Base-by-base conservation (phyloP, 2,113 vertebrate genomes). In the Lepisosteus osseus region DNA sequence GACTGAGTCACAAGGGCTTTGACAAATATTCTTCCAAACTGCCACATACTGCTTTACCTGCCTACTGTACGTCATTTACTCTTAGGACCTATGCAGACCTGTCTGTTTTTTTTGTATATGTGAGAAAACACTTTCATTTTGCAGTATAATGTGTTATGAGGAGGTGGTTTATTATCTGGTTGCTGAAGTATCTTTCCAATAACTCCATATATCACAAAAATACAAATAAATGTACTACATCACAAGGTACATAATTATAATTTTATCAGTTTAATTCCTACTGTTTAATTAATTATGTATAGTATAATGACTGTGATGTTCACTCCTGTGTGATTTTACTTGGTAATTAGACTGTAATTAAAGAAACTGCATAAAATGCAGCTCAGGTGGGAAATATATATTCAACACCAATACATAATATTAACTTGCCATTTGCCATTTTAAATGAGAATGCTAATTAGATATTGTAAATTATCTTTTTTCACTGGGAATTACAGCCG, bases 331-430 rank as follows among this genome's bases (percentile, higher is more conserved):
- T 54, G 72, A 83, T 85, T 84, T 83, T 68, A 83, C 74, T 86
- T 82, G 78, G 72, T 85, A 88, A 90, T 88, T 77, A 85, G 77
- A 70, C 15, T 72, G 69, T 79, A 85, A 87, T 86, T 79, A 79
- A 69, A 74, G 77, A 83, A 83, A 76, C 68, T 76, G 74, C 86
- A 83, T 78, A 76, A 85, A 75, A 59, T 65, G 75, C 70, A 85
- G 77, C 70, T 86, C 86, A 86, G 77, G 64, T 87, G 87, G 86
- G 86, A 86, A 86, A 88, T 83, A 55, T 61, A 77, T 78, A 77
- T 83, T 88, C 73, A 73, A 79, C 78, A 70, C 75, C 73, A 54
- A 55, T 69, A 71, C 70, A 72, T 81, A 74, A 74, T 29, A 72
- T 42, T 80, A 72, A 73, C 73, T 59, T 43, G 73, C 54, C 72